Conservation (phyloP, 2,113 vertebrate genomes). For the Lepus americanus region DNA sequence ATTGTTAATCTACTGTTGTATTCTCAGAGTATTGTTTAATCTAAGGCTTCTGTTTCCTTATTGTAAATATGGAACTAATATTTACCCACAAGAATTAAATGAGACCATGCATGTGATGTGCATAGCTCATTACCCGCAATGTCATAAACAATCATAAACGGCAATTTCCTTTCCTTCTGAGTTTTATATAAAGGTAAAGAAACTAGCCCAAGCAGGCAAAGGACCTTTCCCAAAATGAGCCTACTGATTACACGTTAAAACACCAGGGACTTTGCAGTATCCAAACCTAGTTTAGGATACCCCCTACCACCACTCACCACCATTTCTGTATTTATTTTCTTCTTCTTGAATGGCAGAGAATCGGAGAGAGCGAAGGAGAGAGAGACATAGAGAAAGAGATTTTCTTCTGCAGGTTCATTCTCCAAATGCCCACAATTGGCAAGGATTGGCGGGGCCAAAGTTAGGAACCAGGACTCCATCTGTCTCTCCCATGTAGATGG, state of each 20-base stretch:
- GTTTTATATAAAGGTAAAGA: background rate
- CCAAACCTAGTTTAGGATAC: background rate
- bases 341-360: no score
- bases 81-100: slow-evolving; percentile 46
- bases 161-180: slow-evolving; percentile 34
- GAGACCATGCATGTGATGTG: background rate
- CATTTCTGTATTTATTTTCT: no score
- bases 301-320: background rate
- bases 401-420: no score
- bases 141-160: background rate
- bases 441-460: no score
- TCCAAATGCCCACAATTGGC: no score
- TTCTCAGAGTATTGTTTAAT: background rate
- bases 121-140: background rate
- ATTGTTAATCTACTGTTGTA: background rate
- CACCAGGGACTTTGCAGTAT: background rate
- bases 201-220: background rate
- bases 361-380: no score
- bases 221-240: background rate
- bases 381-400: no score
- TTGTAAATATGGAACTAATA: background rate
- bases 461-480: no score
- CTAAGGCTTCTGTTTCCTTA: background rate
- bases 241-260: background rate
- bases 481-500: no score